These are phyloP conservation scores for Ormyrus labotus DNA, from an alignment of 2,888 invertebrate species.

Conservation along the genomic window DNA sequence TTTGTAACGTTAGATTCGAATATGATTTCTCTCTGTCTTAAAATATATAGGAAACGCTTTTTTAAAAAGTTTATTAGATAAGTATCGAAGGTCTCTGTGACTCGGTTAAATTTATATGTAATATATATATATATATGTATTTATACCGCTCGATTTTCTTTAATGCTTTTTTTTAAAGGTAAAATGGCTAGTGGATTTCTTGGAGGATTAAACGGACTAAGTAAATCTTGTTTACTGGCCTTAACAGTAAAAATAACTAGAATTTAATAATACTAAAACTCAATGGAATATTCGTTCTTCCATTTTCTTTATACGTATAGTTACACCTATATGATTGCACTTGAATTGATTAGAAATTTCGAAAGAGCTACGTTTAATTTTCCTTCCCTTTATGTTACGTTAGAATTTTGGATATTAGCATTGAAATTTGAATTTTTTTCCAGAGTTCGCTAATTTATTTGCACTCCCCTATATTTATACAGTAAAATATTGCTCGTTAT, in stretches of 20 bases:
- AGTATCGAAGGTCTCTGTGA: conserved; percentile 17
- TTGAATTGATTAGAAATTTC: conserved; percentile 14
- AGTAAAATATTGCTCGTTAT: conserved; percentile 9
- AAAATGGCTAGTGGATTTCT: conserved; percentile 33
- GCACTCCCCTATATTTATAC: neutral
- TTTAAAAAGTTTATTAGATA: conserved; percentile 33
- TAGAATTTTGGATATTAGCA: neutral
- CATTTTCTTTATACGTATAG: neutral
- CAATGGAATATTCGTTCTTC: neutral
- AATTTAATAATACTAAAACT: conserved; percentile 11
- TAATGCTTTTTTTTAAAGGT: neutral
- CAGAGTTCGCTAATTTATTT: neutral
- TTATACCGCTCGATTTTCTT: conserved; percentile 8
- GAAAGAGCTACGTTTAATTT: conserved; percentile 10
- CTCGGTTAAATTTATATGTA: conserved; percentile 7
- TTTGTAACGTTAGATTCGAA: neutral
- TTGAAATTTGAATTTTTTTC: neutral
- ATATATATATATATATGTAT: neutral
- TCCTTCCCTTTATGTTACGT: neutral
- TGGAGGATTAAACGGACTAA: conserved; percentile 33
- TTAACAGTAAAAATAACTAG: conserved; percentile 43
- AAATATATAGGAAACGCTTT: conserved; percentile 44
- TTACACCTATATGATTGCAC: no score
- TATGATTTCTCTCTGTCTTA: conserved; percentile 20
- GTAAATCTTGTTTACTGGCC: neutral